Percentiles rank a stretch among this genome's conserved stretches.
Evolutionary conservation across 2,888 invertebrate genomes (phyloP).

Genomic region (Eupeodes luniger): DNA sequence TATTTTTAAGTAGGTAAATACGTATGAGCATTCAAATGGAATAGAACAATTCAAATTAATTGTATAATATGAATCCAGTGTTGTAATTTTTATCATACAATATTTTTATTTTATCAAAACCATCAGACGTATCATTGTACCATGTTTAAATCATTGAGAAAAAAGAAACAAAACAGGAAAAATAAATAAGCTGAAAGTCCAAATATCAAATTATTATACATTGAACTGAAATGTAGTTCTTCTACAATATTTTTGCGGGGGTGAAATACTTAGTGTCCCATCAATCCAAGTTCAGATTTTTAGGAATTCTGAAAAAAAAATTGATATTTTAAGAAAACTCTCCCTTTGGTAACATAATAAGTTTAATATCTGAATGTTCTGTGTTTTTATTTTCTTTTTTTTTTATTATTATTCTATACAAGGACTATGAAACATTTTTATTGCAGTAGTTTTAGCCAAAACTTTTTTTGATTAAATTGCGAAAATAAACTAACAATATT

Average conservation of each 20-base stretch:
- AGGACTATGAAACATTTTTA: too few species aligned
- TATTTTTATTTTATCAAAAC: conserved; percentile 48
- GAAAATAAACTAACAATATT: too few species aligned
- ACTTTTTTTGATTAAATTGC: too few species aligned
- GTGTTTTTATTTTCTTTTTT: too few species aligned
- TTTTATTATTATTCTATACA: too few species aligned
- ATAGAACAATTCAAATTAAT: conserved; percentile 54
- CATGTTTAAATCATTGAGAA: conserved; percentile 41
- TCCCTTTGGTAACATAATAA: too few species aligned
- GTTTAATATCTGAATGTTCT: too few species aligned
- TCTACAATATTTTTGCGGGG: neutral
- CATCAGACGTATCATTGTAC: conserved; percentile 45
- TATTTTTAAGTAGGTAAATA: conserved; percentile 64
- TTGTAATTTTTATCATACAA: conserved; percentile 56
- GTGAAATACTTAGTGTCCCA: neutral
- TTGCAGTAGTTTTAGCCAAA: too few species aligned
- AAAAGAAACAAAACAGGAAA: conserved; percentile 8
- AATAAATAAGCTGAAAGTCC: conserved; percentile 45
- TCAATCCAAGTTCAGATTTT: neutral
- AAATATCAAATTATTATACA: conserved; percentile 21
- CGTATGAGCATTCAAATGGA: conserved; percentile 66
- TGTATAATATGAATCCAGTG: conserved; percentile 70
- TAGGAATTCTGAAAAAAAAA: neutral
- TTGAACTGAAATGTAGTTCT: neutral
- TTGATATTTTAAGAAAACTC: too few species aligned